Evolutionary conservation across 2,888 invertebrate species (phyloP).

Genomic region (Meganola albula): DNA sequence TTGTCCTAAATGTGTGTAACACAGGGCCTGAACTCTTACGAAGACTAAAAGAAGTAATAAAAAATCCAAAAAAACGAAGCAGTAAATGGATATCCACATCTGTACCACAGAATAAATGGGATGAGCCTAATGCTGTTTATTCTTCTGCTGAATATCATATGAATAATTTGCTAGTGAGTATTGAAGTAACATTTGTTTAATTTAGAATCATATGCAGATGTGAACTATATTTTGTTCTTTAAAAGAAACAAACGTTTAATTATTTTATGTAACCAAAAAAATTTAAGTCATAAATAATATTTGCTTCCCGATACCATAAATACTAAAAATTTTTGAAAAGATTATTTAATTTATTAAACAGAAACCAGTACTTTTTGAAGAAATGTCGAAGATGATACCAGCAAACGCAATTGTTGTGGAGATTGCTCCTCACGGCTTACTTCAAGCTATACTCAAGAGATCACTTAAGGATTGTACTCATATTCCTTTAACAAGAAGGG

Average conservation of each 20-base stretch:
- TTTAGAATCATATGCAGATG: no score
- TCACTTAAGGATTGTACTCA: conserved; percentile 82
- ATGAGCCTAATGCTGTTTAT: conserved; percentile 73
- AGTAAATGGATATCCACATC: conserved; percentile 90
- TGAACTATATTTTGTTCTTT: no score
- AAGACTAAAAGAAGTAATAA: conserved; percentile 77
- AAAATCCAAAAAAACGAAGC: conserved; percentile 80
- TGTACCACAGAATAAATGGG: conserved; percentile 82
- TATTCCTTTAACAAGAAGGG: conserved; percentile 83
- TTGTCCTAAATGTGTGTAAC: no score
- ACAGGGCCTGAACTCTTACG: conserved; percentile 79
- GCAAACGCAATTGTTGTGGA: conserved; percentile 88
- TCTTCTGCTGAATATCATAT: conserved; percentile 91
- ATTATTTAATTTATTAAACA: conserved; percentile 16
- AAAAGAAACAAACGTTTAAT: not conserved
- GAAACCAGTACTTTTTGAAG: conserved; percentile 85
- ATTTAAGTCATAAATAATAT: no score
- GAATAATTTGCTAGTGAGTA: conserved; percentile 83
- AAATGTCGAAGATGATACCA: conserved; percentile 85
- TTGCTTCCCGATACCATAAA: no score
- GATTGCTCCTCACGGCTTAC: conserved; percentile 90
- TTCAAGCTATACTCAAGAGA: conserved; percentile 89
- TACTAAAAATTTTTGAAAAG: no score
- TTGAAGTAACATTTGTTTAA: no score
- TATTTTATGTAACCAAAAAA: no score